Conservation (phyloP, 2,113 vertebrate genomes). For the Castor canadensis region DNA sequence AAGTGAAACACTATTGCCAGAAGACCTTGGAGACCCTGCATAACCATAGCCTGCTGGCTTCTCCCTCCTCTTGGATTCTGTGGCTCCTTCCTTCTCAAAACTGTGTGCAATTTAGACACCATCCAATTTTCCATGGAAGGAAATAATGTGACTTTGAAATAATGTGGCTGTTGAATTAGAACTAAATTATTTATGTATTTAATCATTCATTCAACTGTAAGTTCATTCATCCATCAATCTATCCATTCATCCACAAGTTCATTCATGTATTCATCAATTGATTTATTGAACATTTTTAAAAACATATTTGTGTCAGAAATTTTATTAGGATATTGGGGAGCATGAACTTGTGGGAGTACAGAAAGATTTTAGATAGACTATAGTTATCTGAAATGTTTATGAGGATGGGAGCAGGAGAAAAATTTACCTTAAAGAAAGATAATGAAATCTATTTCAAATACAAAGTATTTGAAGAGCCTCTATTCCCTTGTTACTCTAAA, state of each 20-base stretch:
- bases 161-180: neutral
- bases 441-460: neutral
- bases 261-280: neutral
- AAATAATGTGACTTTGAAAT: neutral
- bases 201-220: neutral
- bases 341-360: neutral
- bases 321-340: neutral
- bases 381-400: neutral
- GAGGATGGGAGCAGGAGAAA: neutral
- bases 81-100: neutral
- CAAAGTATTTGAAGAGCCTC: neutral
- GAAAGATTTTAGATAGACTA: neutral
- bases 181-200: neutral
- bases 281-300: neutral
- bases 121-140: neutral
- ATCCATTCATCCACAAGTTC: neutral
- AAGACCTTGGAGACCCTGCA: neutral
- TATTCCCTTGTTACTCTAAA: neutral
- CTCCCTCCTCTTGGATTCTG: neutral
- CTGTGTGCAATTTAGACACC: neutral
- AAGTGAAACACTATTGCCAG: neutral
- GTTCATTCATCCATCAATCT: neutral
- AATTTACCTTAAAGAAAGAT: neutral
- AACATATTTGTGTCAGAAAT: neutral
- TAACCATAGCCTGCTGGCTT: neutral